Base-by-base conservation (phyloP, 2,797 vertebrate species). In the Iguana delicatissima region DNA sequence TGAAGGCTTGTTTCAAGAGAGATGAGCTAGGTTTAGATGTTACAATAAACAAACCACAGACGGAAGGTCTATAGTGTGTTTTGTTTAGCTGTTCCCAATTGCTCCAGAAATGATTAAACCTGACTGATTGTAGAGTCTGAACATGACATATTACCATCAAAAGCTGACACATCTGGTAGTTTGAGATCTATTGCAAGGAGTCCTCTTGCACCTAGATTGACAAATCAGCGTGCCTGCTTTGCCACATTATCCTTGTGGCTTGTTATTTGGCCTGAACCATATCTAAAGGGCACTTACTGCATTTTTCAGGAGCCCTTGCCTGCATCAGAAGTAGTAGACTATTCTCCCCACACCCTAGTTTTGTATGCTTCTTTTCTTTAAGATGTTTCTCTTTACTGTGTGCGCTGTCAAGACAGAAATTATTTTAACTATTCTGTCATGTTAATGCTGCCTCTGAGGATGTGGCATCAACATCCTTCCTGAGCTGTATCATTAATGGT, bases 401-500 rank as follows among this genome's bases (percentile, higher is more conserved):
- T 93, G 93, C 96, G 91, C 92, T 96, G 94, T 93, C 88, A 79
- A 94, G 93, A 94, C 95, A 93, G 95, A 96, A 91, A 80, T 80
- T n/a, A 10, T 80, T 86, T n/a, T 67, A 76, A 92, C 29, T 86
- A 35, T 50, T 22, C 0, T 88, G 83, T 84, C 74, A 5, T 80
- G 90, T 91, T 92, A 85, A 59, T 57, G 85, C 52, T 64, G 46
- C 89, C 1, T 26, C 46, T 50, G 29, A 88, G 32, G 87, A n/a
- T 90, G 77, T 87, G 57, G 79, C 89, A 42, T 92, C 87, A 87
- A 32, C 93, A 90, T 92, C 86, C 73, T 69, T 89, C 89, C 93
- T 90, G 73, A 24, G 90, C 84, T 73, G 72, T 89, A 80, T 14
- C 81, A 85, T 73, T 93, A 85, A 35, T 2, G 0, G 72, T 94